These are phyloP conservation scores for Muricea muricata DNA, from an alignment of 92 coral and sea anemone species.

Conservation along the genomic window DNA sequence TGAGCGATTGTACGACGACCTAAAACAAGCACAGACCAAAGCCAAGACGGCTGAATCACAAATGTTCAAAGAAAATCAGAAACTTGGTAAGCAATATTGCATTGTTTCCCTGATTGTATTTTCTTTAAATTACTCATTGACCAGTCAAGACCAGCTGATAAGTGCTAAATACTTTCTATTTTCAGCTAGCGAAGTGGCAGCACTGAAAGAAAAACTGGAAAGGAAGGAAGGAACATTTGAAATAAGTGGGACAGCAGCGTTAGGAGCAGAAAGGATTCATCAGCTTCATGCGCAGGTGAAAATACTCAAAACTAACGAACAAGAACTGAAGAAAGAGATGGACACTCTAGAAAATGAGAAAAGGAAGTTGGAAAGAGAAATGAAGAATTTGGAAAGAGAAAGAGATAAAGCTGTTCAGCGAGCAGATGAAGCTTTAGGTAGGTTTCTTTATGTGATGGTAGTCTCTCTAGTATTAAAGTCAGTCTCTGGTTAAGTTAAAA, in stretches of 20 bases:
- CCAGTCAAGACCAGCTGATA: no score
- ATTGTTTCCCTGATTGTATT: no score
- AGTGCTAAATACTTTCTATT: neutral
- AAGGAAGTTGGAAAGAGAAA: slow-evolving; percentile 68
- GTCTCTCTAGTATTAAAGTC: neutral
- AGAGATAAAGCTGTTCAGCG: slow-evolving; percentile 80
- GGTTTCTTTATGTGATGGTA: neutral
- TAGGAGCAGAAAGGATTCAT: slow-evolving; percentile 94
- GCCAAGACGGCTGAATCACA: slow-evolving; percentile 81
- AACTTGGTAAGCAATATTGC: slow-evolving; percentile 92
- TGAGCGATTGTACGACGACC: slow-evolving; percentile 87
- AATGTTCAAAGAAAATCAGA: slow-evolving; percentile 96
- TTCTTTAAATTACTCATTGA: no score
- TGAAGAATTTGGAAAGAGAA: slow-evolving; percentile 79
- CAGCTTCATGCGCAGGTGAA: slow-evolving; percentile 88
- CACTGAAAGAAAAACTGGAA: slow-evolving; percentile 80
- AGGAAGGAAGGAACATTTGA: slow-evolving; percentile 72
- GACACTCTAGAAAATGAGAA: slow-evolving; percentile 80
- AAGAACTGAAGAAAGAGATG: slow-evolving; percentile 77
- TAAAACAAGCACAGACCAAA: slow-evolving; percentile 88
- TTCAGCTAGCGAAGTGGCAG: slow-evolving; percentile 91
- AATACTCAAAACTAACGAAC: slow-evolving; percentile 74
- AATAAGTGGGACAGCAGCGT: slow-evolving; percentile 82
- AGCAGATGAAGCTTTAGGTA: slow-evolving; percentile 77
- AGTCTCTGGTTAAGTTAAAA: neutral